Evolutionary conservation across 1,140 invertebrate species (phyloP), one percentile per base, ranked within the genome.

Genomic region (Eciton burchellii): DNA sequence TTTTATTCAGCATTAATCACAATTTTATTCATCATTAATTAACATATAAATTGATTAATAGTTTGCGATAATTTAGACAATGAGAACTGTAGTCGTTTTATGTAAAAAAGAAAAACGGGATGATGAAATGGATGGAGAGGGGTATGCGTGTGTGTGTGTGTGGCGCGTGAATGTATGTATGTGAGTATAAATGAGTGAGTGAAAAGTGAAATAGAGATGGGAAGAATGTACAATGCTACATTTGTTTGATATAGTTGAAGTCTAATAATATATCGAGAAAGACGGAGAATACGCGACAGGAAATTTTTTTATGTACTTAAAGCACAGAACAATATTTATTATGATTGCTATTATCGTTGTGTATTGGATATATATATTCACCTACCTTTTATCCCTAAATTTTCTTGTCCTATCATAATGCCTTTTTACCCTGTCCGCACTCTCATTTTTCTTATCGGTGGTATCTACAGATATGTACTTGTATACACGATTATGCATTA

Each of bases 371-470:
- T 74, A 83, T 71, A 81, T 68, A 24, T 5, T 65, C n/a, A 29
- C 19, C 3, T 35, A 35, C 35, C 41, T 26, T 19, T n/a, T 24
- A 29, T 14, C 8, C 12, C 26, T 54, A 0, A 19, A 54, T 19
- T 9, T 14, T 12, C 41, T 29, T 21, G 41, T 16, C 49, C 21
- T 24, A 59, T 12, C 41, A 3, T 70, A 35, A 52, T 24, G 29
- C 54, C 19, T 19, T 19, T 2, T n/a, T 21, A 11, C n/a, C 14
- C 0, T 52, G 45, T 12, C 57, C 35, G 11, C 41, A 26, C 54
- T 5, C 14, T 2, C 54, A 19, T 77, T 83, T 89, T 85, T 86
- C 62, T 43, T 88, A 65, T 87, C 77, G 65, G 84, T 88, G 83
- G 83, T 86, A 86, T 70, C 57, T 74, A 73, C 62, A 66, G 47